phyloP scores from a whole-genome alignment of 1,140 invertebrate species.

The Drosophila sturtevanti region DNA sequence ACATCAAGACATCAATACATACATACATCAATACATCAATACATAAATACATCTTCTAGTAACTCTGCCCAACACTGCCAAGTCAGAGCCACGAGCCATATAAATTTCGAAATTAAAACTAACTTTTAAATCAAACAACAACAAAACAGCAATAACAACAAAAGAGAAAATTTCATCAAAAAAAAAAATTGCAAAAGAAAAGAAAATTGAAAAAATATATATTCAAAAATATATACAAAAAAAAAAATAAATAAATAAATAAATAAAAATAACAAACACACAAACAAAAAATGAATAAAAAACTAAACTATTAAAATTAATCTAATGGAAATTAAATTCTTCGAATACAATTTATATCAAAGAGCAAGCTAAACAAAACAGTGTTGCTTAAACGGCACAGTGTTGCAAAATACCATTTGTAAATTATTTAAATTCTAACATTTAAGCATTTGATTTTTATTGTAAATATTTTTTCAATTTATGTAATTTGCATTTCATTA shows the following conservation, averaged over 20 bases:
- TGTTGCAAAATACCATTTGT: conserved; percentile 59
- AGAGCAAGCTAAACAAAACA: conserved; percentile 43
- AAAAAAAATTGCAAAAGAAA: background rate
- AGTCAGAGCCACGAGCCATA: conserved; percentile 81
- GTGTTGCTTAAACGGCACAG: conserved; percentile 39
- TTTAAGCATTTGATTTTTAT: conserved; percentile 71
- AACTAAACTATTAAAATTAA: conserved; percentile 79
- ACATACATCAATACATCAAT: conserved; percentile 18
- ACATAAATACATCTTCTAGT: conserved; percentile 18
- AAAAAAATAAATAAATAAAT: background rate
- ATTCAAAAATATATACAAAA: conserved; percentile 13
- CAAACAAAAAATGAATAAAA: background rate
- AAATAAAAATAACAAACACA: conserved; percentile 19
- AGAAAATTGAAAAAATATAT: conserved; percentile 55
- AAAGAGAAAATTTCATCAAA: background rate
- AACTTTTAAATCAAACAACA: conserved; percentile 75
- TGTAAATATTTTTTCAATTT: conserved; percentile 72
- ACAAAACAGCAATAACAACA: background rate
- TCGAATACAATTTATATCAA: conserved; percentile 58
- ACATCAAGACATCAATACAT: conserved; percentile 7
- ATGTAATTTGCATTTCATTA: conserved; percentile 72
- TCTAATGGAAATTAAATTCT: conserved; percentile 56
- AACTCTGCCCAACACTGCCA: conserved; percentile 73
- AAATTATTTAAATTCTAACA: conserved; percentile 71
- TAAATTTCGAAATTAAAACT: conserved; percentile 74